Conservation (phyloP, 2,797 vertebrate species). For the Rhynchonycteris naso region DNA sequence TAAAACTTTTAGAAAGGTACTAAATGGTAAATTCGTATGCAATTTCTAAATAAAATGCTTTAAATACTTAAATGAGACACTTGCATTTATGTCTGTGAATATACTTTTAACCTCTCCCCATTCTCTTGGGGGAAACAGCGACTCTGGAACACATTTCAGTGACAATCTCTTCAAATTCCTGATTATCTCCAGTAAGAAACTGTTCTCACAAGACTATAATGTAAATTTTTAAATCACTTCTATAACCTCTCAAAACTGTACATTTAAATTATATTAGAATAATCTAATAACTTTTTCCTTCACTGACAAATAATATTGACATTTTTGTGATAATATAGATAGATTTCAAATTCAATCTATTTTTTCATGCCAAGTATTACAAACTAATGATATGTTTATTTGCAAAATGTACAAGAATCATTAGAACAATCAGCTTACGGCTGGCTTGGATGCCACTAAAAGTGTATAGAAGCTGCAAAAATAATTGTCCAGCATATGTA, state of each 20-base stretch:
- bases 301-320: slow-evolving; percentile 12
- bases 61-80: slow-evolving; percentile 31
- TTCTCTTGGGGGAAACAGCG: background rate
- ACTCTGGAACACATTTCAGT: background rate
- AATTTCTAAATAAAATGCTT: slow-evolving; percentile 43
- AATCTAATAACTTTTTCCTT: slow-evolving; percentile 31
- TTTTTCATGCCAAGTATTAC: slow-evolving; percentile 40
- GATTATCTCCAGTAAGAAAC: background rate
- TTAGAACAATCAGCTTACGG: background rate
- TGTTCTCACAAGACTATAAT: background rate
- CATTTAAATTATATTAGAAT: background rate
- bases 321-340: slow-evolving; percentile 26
- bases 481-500: background rate
- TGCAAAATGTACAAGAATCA: slow-evolving; percentile 29
- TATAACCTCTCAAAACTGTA: slow-evolving; percentile 8
- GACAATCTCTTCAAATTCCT: background rate
- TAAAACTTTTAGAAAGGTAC: slow-evolving; percentile 21
- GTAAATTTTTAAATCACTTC: slow-evolving; percentile 41
- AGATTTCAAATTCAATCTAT: slow-evolving; percentile 54
- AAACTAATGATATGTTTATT: background rate
- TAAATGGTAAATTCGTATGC: slow-evolving; percentile 29
- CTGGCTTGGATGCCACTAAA: background rate
- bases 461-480: background rate
- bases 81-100: background rate
- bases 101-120: background rate